Conservation (phyloP, 2,113 vertebrate genomes). For the Corythornis cristatus region DNA sequence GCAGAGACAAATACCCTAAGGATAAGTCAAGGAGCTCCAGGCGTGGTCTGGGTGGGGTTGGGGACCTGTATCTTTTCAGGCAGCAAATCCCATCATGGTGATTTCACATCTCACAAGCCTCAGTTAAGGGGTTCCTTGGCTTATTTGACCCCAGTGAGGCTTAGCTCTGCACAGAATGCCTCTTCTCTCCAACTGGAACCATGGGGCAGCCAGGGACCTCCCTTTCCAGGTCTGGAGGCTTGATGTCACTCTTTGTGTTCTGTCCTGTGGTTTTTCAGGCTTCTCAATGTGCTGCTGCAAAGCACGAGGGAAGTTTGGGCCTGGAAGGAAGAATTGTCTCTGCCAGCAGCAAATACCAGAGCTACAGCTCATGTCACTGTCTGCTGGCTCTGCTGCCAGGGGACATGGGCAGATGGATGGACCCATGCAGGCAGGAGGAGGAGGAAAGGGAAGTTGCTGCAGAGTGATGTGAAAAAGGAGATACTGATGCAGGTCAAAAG, state of each 20-base stretch:
- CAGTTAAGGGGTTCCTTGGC: not conserved
- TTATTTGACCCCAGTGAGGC: not conserved
- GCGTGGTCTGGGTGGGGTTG: not conserved
- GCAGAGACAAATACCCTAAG: not conserved
- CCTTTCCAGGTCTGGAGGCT: not conserved
- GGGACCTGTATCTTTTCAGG: not conserved
- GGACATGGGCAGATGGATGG: not conserved
- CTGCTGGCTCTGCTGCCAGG: not conserved
- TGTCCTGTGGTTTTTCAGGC: not conserved
- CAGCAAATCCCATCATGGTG: not conserved
- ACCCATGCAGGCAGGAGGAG: not conserved
- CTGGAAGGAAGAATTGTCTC: not conserved
- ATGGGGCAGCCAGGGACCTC: not conserved
- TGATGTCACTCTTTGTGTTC: rapidly evolving
- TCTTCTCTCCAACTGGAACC: not conserved
- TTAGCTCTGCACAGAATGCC: not conserved
- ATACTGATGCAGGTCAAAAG: not conserved
- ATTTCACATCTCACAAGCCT: not conserved
- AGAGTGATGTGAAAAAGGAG: not conserved
- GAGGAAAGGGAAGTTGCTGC: not conserved
- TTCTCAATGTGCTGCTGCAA: not conserved
- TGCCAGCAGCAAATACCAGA: not conserved
- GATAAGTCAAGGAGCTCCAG: not conserved
- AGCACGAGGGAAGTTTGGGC: not conserved
- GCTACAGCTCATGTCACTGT: not conserved